Conservation (phyloP, 2,113 vertebrate species). For the Psettodes erumei region DNA sequence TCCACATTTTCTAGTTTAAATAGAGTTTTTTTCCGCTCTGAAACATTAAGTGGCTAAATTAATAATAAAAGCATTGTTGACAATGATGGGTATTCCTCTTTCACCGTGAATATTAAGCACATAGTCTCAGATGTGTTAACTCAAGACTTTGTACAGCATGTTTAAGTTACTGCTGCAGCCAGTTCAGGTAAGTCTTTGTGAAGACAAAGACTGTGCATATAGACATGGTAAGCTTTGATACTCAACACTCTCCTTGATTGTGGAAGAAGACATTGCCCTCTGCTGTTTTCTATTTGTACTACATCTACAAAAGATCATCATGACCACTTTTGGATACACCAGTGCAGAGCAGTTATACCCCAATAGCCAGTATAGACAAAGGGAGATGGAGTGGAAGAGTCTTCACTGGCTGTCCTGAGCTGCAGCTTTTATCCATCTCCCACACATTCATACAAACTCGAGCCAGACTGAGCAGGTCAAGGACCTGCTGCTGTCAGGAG, state of each 20-base stretch:
- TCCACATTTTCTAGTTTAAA: too few species aligned
- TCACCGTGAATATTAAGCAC: conserved; percentile 15
- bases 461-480: conserved; percentile 12
- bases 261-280: conserved; percentile 62
- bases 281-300: conserved; percentile 46
- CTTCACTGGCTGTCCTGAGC: conserved; percentile 4
- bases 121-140: conserved; percentile 5
- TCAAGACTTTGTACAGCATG: conserved; percentile 1
- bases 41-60: conserved; percentile 2
- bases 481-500: conserved; percentile 6
- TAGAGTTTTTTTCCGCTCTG: background rate
- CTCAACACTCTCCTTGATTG: background rate
- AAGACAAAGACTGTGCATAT: conserved; percentile 45
- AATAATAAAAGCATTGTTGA: background rate
- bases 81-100: conserved; percentile 2
- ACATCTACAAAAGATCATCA: background rate
- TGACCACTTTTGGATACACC: background rate
- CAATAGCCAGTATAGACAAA: background rate
- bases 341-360: background rate
- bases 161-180: conserved; percentile 12
- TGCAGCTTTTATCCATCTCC: conserved; percentile 27
- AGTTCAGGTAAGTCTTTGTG: conserved; percentile 21
- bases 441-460: background rate
- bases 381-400: conserved; percentile 7
- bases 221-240: conserved; percentile 26